Base-by-base conservation (phyloP, 2,113 vertebrate species). In the Smithornis capensis region DNA sequence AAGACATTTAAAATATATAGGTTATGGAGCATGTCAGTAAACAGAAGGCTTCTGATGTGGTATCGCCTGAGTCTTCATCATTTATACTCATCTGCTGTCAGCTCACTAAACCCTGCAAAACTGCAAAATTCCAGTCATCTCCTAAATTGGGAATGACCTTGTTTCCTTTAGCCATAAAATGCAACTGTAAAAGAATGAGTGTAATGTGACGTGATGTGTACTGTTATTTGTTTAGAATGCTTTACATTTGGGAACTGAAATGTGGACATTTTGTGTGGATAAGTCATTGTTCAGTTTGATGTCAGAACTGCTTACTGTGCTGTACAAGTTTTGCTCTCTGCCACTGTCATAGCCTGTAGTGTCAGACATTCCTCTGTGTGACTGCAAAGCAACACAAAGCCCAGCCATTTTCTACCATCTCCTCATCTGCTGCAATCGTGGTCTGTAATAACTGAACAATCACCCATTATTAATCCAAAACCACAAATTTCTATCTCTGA, bases 201-300 rank as follows among this genome's bases (percentile, higher is more conserved):
- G n/a, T 55, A 60, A 86, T 22, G 23, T 49, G 44, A 82, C 56
- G 33, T 75, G 65, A 77, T 65, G 23, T 8, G 19, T 45, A 33
- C 27, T 6, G 2, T 38, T 67, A 17, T 31, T 45, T 59, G 78
- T 56, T 74, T 50, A 81, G 40, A 85, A 57, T 55, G 29, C 33
- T 88, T 88, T 69, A 33, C n/a, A 56, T 94, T 79, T 89, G 55
- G 83, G 90, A 84, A 65, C 84, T 77, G 29, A 86, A 63, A 83
- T 14, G 19, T 28, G 11, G 80, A 22, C 19, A 44, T 79, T 94
- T 87, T 73, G 52, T n/a, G 12, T 16, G 60, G 29, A 25, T 56
- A 56, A 67, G 37, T 68, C 55, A 76, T 83, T 62, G 74, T 91
- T 91, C 17, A 49, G 52, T 62, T 57, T 50, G 16, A 52, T 91